Evolutionary conservation across 2,797 vertebrate species (phyloP).

Genomic region (Champsocephalus gunnari): DNA sequence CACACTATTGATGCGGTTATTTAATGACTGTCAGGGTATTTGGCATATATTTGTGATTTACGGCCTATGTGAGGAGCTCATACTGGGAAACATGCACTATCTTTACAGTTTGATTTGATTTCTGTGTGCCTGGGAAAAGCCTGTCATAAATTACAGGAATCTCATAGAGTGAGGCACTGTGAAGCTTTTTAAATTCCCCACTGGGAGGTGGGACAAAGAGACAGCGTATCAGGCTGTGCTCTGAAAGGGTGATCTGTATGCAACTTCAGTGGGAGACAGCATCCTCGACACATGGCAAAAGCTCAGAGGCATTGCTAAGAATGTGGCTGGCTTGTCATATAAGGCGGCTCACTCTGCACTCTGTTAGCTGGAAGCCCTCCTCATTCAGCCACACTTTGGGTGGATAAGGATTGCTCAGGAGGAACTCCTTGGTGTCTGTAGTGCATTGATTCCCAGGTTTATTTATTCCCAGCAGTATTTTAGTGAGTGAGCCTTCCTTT

Average conservation of each 20-base stretch:
- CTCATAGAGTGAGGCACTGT: conserved; percentile 62
- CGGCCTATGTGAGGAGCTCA: conserved; percentile 54
- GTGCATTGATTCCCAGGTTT: conserved; percentile 18
- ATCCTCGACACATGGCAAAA: conserved; percentile 69
- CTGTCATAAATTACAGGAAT: conserved; percentile 77
- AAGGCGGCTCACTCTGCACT: conserved; percentile 46
- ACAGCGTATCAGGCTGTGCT: conserved; percentile 59
- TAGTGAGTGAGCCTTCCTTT: conserved; percentile 38
- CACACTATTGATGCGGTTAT: conserved; percentile 79
- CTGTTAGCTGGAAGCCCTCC: conserved; percentile 31
- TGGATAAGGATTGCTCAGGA: conserved; percentile 21
- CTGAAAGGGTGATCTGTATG: conserved; percentile 70
- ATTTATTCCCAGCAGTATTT: conserved; percentile 35
- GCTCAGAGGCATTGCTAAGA: conserved; percentile 66
- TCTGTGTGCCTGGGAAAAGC: conserved; percentile 70
- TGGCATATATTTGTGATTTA: conserved; percentile 72
- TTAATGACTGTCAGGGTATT: conserved; percentile 75
- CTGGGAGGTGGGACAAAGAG: conserved; percentile 67
- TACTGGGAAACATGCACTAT: conserved; percentile 74
- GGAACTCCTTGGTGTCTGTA: conserved; percentile 24
- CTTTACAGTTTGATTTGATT: conserved; percentile 83
- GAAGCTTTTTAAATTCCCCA: conserved; percentile 69
- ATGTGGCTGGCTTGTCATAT: conserved; percentile 60
- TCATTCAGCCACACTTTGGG: conserved; percentile 34
- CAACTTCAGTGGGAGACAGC: conserved; percentile 66